These are phyloP conservation scores for Orthosia cruda DNA, from an alignment of 2,888 invertebrate species.

Conservation along the genomic window DNA sequence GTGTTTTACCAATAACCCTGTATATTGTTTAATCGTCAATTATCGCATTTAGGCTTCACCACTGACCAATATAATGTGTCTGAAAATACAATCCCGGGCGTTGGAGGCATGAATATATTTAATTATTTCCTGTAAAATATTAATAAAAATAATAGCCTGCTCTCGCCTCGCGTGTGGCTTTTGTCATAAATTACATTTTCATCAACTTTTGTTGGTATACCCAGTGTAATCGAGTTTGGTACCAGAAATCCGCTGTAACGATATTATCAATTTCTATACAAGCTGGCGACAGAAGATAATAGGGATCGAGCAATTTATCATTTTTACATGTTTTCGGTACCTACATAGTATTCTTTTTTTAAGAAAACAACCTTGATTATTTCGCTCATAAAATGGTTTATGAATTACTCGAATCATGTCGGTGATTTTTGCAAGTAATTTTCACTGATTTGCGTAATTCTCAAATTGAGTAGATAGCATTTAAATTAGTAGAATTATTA, in stretches of 20 bases:
- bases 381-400: neutral
- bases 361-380: neutral
- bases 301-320: conserved; percentile 46
- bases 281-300: conserved; percentile 41
- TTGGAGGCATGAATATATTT: neutral
- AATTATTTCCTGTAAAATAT: conserved; percentile 9
- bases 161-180: conserved; percentile 18
- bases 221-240: conserved; percentile 48
- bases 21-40: neutral
- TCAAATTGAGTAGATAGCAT: no score
- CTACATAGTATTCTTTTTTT: conserved; percentile 2
- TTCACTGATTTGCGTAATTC: neutral
- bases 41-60: neutral
- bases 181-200: conserved; percentile 54
- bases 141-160: conserved; percentile 24
- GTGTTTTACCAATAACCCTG: no score
- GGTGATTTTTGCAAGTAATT: neutral
- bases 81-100: conserved; percentile 1
- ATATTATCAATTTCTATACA: conserved; percentile 51
- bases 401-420: neutral
- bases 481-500: neutral
- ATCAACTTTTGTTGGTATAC: conserved; percentile 48
- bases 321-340: conserved; percentile 14
- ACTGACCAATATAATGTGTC: neutral
- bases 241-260: conserved; percentile 34